phyloP scores from a whole-genome alignment of 2,113 vertebrate genomes.

The Caranx ignobilis region DNA sequence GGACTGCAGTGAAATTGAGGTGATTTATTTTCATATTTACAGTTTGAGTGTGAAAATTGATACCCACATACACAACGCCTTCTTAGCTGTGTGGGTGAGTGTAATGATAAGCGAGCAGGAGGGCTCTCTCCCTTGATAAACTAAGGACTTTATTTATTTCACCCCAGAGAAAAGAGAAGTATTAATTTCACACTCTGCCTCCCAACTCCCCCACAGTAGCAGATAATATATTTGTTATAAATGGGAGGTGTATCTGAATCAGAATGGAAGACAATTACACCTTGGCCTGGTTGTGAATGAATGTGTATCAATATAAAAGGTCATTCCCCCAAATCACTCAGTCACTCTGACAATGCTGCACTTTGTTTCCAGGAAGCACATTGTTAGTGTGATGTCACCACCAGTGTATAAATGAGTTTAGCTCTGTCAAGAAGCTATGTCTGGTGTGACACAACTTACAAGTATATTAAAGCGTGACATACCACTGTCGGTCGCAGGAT shows the following conservation, averaged over 20 bases:
- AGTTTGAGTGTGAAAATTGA: slow-evolving; percentile 49
- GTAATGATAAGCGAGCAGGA: slow-evolving; percentile 55
- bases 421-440: background rate
- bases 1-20: background rate
- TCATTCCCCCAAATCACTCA: slow-evolving; percentile 51
- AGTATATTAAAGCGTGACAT: background rate
- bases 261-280: slow-evolving; percentile 67
- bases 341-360: slow-evolving; percentile 35
- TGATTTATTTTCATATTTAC: slow-evolving; percentile 60
- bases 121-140: slow-evolving; percentile 54
- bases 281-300: slow-evolving; percentile 60
- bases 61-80: slow-evolving; percentile 34
- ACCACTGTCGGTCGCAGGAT: background rate
- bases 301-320: slow-evolving; percentile 55
- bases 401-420: background rate
- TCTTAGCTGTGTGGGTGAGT: slow-evolving; percentile 55
- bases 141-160: slow-evolving; percentile 71
- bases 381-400: slow-evolving; percentile 21
- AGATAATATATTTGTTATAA: slow-evolving; percentile 70
- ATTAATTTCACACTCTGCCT: slow-evolving; percentile 79
- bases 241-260: slow-evolving; percentile 57
- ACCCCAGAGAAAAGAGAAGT: slow-evolving; percentile 57
- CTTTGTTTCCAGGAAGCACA: slow-evolving; percentile 6
- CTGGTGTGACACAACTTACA: background rate
- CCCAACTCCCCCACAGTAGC: slow-evolving; percentile 62